Evolutionary conservation across 37 sponge, comb jelly and placozoan species (phyloP), one percentile per base, ranked within the genome.

Genomic region (Lycopodina hypogea): DNA sequence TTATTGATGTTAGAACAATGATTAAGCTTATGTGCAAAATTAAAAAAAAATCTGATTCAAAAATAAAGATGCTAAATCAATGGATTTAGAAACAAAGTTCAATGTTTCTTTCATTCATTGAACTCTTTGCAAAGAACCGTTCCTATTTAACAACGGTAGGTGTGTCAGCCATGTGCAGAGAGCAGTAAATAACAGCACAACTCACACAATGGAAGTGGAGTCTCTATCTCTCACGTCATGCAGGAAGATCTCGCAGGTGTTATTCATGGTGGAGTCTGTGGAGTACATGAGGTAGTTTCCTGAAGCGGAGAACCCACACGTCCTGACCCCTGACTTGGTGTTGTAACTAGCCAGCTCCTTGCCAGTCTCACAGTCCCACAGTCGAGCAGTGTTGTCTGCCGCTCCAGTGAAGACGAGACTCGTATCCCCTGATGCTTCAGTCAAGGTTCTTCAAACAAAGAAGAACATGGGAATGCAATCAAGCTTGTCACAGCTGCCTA

Each of bases 351-450:
- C 34, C 29, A 92, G 55, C 56, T 75, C 75, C 39, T 41, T 69
- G 36, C 99, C 99, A 11, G 88, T 93, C 65, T 93, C 94, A 67
- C 94, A 90, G 83, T 98, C 94, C 99, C 99, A 98, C 33, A 98
- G 66, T n/a, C 82, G 73, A 52, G 87, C 83, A 21, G 90, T 78
- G 81, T 89, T 93, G 69, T 96, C 99, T 37, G 94, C 99, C 64
- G 87, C 53, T 15, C 92, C 99, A 9, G 96, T 96, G 1, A 96
- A 56, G n/a, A 98, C 83, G 6, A 56, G 72, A 21, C 73, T 81
- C 23, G 94, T 69, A 64, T 93, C 94, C 0, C 80, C 93, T 94
- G 60, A 17, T 21, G 33, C 34, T 19, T n/a, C 68, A 37, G 70
- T 80, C 59, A 80, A 41, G 79, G 35, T 70, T 8, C 33, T 42